phyloP scores from a whole-genome alignment of 2,113 vertebrate species.

The Cariama cristata region DNA sequence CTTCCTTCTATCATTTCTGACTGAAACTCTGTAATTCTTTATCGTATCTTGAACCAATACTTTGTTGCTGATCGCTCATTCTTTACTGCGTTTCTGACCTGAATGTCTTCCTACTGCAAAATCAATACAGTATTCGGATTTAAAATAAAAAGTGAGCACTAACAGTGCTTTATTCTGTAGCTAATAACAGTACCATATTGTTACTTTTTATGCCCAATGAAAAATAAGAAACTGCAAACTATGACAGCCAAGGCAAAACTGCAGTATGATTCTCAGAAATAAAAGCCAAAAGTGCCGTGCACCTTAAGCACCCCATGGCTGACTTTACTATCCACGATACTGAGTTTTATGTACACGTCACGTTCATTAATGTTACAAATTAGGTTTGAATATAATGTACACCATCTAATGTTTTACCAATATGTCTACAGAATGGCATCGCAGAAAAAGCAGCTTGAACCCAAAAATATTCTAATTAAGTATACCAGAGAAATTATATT shows the following conservation, averaged over 20 bases:
- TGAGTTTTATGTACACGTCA: neutral
- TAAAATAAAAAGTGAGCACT: slow-evolving; percentile 6
- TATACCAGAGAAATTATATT: neutral
- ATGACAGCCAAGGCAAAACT: neutral
- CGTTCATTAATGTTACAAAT: neutral
- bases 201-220: neutral
- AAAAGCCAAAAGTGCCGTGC: neutral
- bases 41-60: neutral
- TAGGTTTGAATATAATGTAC: neutral
- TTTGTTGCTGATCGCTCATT: neutral
- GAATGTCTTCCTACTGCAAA: slow-evolving; percentile 1
- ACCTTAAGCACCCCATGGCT: rapidly evolving
- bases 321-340: neutral
- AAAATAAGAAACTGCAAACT: neutral
- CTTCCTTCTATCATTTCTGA: neutral
- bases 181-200: neutral
- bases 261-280: neutral
- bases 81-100: neutral
- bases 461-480: neutral
- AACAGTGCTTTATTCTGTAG: neutral
- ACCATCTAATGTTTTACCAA: neutral
- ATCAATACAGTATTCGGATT: neutral
- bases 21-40: neutral
- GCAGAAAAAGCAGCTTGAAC: neutral
- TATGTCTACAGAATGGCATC: neutral